Evolutionary conservation across 2,797 vertebrate genomes (phyloP), one percentile per base, ranked within the genome.

Genomic region (Cyclopterus lumpus): DNA sequence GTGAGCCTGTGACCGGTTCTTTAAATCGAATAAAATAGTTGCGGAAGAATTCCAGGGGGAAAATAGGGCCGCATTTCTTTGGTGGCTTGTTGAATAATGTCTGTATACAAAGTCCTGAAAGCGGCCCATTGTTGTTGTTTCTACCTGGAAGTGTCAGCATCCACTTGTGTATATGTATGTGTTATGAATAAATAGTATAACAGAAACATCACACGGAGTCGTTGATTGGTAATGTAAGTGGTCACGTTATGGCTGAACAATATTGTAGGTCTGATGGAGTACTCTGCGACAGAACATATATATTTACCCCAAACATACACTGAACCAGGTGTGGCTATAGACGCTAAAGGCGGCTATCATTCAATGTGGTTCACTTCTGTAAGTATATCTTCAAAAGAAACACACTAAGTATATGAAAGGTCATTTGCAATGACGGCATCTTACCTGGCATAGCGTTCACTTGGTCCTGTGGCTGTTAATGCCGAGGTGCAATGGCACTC

Each of bases 391-490:
- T n/a, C 12, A 60, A 30, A 54, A 65, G 20, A 26, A 62, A n/a
- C 16, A 6, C 32, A 20, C 6, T n/a, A 1, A 34, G 34, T 8
- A 1, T 12, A 24, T 73, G 34, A 68, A 71, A 71, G 26, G 20
- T n/a, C 34, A 66, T 71, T 54, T 73, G 6, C 42, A 72, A 30
- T 49, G 42, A 42, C 22, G 40, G 20, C 11, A 22, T 64, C 82
- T 81, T 88, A 90, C 88, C 79, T 88, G 80, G 2, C 55, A 18
- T 28, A 36, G 55, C 44, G 75, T 71, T 69, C 61, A 75, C 58
- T 46, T 79, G 34, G 62, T 79, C 58, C 30, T 67, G 73, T 53
- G 30, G 36, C 40, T 76, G 44, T 55, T 59, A 6, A 40, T 73
- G 28, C 32, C 44, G 63, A 58, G 38, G 26, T 67, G 55, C 67